Base-by-base conservation (phyloP, 2,888 invertebrate species). In the Dryococelus australis region DNA sequence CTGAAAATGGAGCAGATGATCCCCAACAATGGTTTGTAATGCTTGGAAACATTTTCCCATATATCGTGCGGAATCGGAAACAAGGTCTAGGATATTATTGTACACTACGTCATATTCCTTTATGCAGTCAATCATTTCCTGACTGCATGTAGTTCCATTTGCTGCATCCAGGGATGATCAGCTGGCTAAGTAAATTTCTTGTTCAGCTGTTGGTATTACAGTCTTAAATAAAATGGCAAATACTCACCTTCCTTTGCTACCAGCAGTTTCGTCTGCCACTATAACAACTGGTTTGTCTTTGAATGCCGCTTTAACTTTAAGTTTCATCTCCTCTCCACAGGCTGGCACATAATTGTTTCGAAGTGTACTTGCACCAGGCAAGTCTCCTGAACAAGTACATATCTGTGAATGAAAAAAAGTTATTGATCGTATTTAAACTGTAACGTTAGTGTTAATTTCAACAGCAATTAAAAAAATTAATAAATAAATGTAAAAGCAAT, bases 181-280 rank as follows among this genome's bases (percentile, higher is more conserved):
- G 35, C 35, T 86, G 0, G 35, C 80, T 10, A 81, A 26, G 81
- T 6, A 43, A 26, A 80, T 81, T 1, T 79, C 80, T 80, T 79
- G 80, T 5, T 43, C 43, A 51, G 86, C 80, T 35, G 35, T 80
- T 43, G 81, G 35, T 43, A 9, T 27, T 43, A 86, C 3, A 2
- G 43, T 86, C 51, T 35, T 13, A 43, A 80, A 80, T n/a, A 80
- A 43, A 27, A 86, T 53, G 10, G 86, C 86, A 79, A 86, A 81
- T n/a, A 86, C 86, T 13, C 86, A 86, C 35, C 86, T 53, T 28
- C 86, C 86, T 43, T 86, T 53, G 20, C 16, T 65, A 53, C 80
- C 86, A 12, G 80, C 80, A 35, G 80, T 86, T 43, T 86, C 86
- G n/a, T 86, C 86, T 80, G 81, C 86, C n/a, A 86, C 27, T 24